Evolutionary conservation across 2,797 vertebrate species (phyloP).

Genomic region (Ficedula albicollis): DNA sequence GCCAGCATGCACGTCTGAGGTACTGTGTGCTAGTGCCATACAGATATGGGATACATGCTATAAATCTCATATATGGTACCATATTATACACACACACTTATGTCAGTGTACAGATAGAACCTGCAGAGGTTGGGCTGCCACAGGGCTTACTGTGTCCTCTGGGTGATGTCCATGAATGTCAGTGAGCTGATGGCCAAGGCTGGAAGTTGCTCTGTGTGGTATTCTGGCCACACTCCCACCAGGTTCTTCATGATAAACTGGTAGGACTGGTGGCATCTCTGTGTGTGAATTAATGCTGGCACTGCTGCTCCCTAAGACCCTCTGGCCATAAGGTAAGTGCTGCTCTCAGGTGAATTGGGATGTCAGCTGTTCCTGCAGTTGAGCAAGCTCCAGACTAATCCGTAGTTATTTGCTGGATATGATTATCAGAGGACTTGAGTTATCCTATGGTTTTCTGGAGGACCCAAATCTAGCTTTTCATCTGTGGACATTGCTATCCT

Average conservation of each 20-base stretch:
- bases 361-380: background rate
- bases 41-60: fast-evolving
- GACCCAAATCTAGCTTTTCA: background rate
- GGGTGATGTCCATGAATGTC: fast-evolving
- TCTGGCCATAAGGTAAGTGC: background rate
- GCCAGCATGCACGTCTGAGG: fast-evolving
- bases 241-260: background rate
- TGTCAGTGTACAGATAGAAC: fast-evolving
- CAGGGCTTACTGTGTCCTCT: background rate
- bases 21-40: background rate
- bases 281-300: background rate
- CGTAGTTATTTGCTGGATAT: background rate
- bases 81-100: fast-evolving
- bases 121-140: background rate
- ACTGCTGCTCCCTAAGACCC: background rate
- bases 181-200: background rate
- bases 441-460: background rate
- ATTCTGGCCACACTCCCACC: fast-evolving
- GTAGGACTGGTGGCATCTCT: fast-evolving
- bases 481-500: background rate
- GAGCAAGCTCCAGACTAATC: background rate
- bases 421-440: background rate
- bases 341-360: background rate
- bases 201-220: background rate
- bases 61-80: fast-evolving